Evolutionary conservation across 2,797 vertebrate species (phyloP).

Genomic region (Leptodactylus fallax): DNA sequence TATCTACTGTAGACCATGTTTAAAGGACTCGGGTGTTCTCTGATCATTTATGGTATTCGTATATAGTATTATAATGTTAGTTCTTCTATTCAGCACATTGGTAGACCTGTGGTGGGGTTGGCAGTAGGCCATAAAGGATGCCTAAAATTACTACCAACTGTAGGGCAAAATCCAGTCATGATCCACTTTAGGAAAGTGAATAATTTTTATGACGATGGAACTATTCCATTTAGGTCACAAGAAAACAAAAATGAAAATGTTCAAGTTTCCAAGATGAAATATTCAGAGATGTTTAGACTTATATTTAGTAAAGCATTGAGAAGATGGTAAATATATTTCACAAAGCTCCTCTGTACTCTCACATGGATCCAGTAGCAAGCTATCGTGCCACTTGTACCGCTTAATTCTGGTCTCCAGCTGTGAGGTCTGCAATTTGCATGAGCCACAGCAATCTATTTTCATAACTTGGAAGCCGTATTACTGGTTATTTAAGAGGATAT

Average conservation of each 20-base stretch:
- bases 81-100: not conserved
- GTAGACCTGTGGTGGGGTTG: not conserved
- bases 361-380: not conserved
- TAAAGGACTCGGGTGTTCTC: not conserved
- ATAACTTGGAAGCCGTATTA: slow-evolving; percentile 18
- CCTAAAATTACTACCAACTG: not conserved
- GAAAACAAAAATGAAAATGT: not conserved
- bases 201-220: not conserved
- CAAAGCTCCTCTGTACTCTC: slow-evolving; percentile 16
- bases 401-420: slow-evolving; percentile 14
- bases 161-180: not conserved
- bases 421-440: slow-evolving; percentile 45
- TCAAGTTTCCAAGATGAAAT: not conserved
- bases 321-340: slow-evolving; percentile 22
- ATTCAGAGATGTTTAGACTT: not conserved
- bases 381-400: not conserved
- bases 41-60: not conserved
- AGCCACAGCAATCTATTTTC: slow-evolving; percentile 58
- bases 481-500: slow-evolving; percentile 12
- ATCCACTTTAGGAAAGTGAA: not conserved
- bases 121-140: not conserved
- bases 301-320: slow-evolving; percentile 23
- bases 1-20: not conserved
- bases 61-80: not conserved
- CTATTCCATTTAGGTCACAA: not conserved